Percentiles rank a stretch among this genome's conserved stretches.
These are phyloP conservation scores for Cyanistes caeruleus DNA, from an alignment of 2,113 vertebrate genomes.

Conservation along the genomic window DNA sequence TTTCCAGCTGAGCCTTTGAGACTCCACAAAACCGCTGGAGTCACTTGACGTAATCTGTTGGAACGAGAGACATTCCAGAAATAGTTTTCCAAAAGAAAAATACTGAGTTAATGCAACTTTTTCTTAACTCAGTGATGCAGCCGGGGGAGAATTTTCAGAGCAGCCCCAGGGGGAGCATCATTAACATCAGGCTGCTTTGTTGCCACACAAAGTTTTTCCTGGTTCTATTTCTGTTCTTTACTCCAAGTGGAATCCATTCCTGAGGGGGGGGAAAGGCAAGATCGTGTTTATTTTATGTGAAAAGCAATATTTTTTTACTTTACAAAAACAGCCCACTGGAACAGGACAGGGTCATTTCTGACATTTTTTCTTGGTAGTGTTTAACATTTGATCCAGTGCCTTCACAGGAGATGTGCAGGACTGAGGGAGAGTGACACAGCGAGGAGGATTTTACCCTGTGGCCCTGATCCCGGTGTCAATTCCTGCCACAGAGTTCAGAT, in stretches of 20 bases:
- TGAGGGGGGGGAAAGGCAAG: neutral
- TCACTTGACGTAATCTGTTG: neutral
- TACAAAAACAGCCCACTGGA: neutral
- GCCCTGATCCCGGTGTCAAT: accelerated
- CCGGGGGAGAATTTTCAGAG: neutral
- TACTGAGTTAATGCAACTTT: neutral
- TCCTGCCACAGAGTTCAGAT: neutral
- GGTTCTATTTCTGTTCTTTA: constrained; percentile 19
- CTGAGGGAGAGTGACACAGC: neutral
- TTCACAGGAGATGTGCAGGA: accelerated
- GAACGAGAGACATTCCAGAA: constrained; percentile 26
- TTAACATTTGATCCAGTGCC: neutral
- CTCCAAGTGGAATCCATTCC: neutral
- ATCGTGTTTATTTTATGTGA: neutral
- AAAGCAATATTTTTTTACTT: neutral
- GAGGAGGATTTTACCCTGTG: neutral
- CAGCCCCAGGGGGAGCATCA: neutral
- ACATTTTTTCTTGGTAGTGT: neutral
- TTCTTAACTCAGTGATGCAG: neutral
- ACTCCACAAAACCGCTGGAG: neutral
- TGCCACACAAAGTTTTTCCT: neutral
- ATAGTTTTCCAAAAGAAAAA: constrained; percentile 17
- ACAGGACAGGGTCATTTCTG: neutral
- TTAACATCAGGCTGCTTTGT: neutral
- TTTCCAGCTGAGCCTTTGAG: constrained; percentile 9